Conservation (phyloP, 1,140 invertebrate genomes). For the Tetragnatha versicolor region DNA sequence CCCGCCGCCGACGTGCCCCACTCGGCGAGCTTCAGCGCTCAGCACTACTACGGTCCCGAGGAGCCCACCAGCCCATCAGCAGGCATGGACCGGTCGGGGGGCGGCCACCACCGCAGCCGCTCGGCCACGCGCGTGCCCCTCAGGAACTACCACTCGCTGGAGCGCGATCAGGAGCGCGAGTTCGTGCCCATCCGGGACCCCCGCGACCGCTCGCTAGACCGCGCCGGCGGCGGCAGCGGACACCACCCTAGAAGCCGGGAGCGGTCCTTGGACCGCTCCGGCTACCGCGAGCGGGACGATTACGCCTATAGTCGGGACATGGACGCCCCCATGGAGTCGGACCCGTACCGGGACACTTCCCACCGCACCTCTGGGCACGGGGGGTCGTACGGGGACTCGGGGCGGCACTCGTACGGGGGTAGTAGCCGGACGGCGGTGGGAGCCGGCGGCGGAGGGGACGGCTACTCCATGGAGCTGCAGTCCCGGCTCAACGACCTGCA, state of each 20-base stretch:
- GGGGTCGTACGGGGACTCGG: background rate
- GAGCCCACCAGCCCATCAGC: constrained; percentile 71
- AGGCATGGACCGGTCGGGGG: constrained; percentile 68
- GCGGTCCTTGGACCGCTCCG: constrained; percentile 69
- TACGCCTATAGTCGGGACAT: constrained; percentile 54
- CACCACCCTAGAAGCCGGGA: constrained; percentile 63
- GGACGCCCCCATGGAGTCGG: constrained; percentile 57
- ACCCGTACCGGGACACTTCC: constrained; percentile 67
- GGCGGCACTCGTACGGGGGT: constrained; percentile 2
- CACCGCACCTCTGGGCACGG: constrained; percentile 14
- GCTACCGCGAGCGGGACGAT: constrained; percentile 54
- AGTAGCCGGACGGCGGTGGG: constrained; percentile 74
- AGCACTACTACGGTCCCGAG: constrained; percentile 72
- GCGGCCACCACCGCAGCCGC: constrained; percentile 61
- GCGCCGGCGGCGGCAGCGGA: constrained; percentile 52
- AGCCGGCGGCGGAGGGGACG: constrained; percentile 54
- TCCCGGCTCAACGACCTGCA: constrained; percentile 94
- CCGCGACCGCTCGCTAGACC: constrained; percentile 63
- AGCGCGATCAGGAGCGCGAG: constrained; percentile 77
- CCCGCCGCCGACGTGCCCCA: constrained; percentile 51
- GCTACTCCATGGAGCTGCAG: constrained; percentile 85
- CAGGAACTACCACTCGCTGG: constrained; percentile 77
- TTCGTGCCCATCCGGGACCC: constrained; percentile 82
- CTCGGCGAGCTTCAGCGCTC: constrained; percentile 49
- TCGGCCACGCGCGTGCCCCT: constrained; percentile 65